phyloP scores from a whole-genome alignment of 2,797 vertebrate genomes.

The Protosalanx chinensis region DNA sequence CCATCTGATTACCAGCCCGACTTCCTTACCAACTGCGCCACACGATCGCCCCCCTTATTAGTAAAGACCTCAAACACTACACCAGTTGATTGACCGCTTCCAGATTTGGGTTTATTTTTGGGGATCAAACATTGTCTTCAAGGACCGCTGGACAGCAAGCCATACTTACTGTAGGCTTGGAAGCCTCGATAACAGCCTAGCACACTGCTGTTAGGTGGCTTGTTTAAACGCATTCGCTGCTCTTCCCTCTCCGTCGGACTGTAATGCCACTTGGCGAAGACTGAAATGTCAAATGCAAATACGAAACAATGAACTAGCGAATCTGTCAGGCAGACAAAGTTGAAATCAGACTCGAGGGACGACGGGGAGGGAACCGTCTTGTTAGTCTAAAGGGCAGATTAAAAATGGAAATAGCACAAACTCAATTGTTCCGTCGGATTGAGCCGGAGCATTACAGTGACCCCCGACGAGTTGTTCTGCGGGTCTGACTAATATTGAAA shows the following conservation, averaged over 20 bases:
- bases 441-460: not conserved
- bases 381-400: slow-evolving; percentile 7
- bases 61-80: not conserved
- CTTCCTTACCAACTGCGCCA: no score
- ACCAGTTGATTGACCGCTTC: not conserved
- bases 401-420: not conserved
- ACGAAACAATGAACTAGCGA: not conserved
- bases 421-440: not conserved
- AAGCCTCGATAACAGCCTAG: not conserved
- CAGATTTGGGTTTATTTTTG: not conserved
- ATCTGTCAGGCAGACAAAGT: not conserved
- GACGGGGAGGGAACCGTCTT: no score
- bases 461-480: not conserved
- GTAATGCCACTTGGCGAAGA: not conserved
- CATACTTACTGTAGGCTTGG: not conserved
- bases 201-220: not conserved
- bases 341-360: not conserved
- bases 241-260: not conserved
- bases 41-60: not conserved
- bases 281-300: slow-evolving; percentile 5
- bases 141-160: not conserved
- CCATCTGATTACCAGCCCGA: no score
- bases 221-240: not conserved
- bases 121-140: not conserved
- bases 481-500: not conserved